Evolutionary conservation across 2,113 vertebrate species (phyloP), one percentile per base, ranked within the genome.

Genomic region (Cyphomyrus plagiostoma): DNA sequence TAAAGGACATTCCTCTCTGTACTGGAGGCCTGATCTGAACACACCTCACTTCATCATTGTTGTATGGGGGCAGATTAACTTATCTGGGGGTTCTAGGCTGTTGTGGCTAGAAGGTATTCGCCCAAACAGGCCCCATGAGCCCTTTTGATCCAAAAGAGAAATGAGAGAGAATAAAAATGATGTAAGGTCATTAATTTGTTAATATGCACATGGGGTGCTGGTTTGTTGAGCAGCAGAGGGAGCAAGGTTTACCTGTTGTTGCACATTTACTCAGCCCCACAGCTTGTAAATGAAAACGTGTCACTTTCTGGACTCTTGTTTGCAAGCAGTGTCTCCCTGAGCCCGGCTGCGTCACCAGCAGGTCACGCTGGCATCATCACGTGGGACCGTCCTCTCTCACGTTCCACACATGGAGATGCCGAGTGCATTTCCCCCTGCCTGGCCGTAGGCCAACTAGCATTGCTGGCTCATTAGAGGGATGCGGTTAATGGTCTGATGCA

Each of bases 401-500:
- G 85, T 35, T 35, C 85, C 85, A 56, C 50, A 87, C n/a, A 56
- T 35, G 48, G 85, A 53, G 15, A 87, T 35, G 50, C n/a, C 9
- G 21, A 26, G 49, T 17, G 85, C 46, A 35, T 53, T 53, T 70
- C 10, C 17, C 85, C 48, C 85, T 35, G 26, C n/a, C 30, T 87
- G 85, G 49, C 48, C 17, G 17, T 21, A 39, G 50, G 85, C 85
- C 85, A 87, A 10, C 50, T 15, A 53, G 26, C 48, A 87, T 87
- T 26, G 48, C 85, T 53, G 23, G 85, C 85, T 87, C 85, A 87
- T 87, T 87, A 87, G 85, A 39, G 49, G 49, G 58, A 85, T 48
- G 87, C 50, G 46, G 85, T 50, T 53, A 88, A 84, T 46, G 53
- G 77, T 77, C 50, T 56, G 89, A 89, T 90, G 56, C 53, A 88